Evolutionary conservation across 2,797 vertebrate species (phyloP).

Genomic region (Sylvilagus floridanus): DNA sequence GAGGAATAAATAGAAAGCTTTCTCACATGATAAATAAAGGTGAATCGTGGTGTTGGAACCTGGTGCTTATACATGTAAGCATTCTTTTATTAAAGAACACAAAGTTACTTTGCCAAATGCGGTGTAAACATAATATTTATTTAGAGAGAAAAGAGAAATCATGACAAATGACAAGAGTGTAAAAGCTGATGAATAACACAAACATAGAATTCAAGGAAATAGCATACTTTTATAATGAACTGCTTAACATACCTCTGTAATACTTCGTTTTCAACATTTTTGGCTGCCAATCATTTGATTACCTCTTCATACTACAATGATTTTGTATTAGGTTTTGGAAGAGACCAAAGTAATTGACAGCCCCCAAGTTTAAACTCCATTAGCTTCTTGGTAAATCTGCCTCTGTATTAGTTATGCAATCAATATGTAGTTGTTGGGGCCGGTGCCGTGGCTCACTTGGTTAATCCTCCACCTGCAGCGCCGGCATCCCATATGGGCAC

Average conservation of each 20-base stretch:
- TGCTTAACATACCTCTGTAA: background rate
- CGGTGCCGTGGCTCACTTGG: too few relatives aligned
- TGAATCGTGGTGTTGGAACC: background rate
- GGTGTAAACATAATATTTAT: background rate
- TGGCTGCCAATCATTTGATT: background rate
- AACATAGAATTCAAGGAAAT: background rate
- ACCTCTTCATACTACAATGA: background rate
- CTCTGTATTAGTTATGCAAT: conserved; percentile 13
- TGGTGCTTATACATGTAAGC: background rate
- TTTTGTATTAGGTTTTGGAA: background rate
- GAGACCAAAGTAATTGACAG: background rate
- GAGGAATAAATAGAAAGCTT: background rate
- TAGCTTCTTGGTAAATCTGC: background rate
- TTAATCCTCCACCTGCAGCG: too few relatives aligned
- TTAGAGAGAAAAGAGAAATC: background rate
- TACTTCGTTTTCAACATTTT: background rate
- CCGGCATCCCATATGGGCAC: too few relatives aligned
- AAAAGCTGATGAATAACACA: background rate
- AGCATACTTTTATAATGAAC: background rate
- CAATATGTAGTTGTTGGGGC: background rate
- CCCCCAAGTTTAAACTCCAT: background rate
- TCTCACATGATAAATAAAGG: background rate
- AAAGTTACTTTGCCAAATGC: conserved; percentile 8
- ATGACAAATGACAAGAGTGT: background rate
- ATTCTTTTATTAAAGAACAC: background rate